phyloP scores from a whole-genome alignment of 1,140 invertebrate species.

The Bombus waltoni region DNA sequence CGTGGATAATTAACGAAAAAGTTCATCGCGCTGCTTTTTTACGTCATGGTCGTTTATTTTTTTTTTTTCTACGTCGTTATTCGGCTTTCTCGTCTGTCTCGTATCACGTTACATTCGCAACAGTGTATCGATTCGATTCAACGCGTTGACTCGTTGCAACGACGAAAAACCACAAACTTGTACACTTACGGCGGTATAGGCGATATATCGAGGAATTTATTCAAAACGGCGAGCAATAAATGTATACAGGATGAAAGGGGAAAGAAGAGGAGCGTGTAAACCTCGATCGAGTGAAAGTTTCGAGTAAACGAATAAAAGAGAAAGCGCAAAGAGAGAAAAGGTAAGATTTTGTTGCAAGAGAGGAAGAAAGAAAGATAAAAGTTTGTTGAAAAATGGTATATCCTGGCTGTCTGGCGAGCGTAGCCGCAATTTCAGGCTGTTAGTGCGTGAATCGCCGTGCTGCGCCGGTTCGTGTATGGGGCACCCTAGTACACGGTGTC shows the following conservation, averaged over 20 bases:
- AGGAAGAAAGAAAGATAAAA: constrained; percentile 28
- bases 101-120: too few species aligned
- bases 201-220: too few species aligned
- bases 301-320: neutral
- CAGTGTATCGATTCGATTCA: too few species aligned
- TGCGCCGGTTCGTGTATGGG: constrained; percentile 68
- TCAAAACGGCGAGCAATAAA: too few species aligned
- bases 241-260: neutral
- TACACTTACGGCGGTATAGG: too few species aligned
- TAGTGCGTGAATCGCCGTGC: constrained; percentile 21
- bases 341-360: neutral
- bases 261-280: neutral
- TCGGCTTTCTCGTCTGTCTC: too few species aligned
- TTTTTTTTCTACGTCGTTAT: too few species aligned
- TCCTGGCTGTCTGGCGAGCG: constrained; percentile 73
- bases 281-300: neutral
- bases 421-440: constrained; percentile 63
- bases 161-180: too few species aligned
- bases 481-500: constrained; percentile 77
- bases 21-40: too few species aligned
- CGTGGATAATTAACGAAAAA: too few species aligned
- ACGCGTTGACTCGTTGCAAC: too few species aligned
- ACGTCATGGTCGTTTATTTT: too few species aligned
- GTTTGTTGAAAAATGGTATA: constrained; percentile 74
- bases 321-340: neutral